Evolutionary conservation across 2,797 vertebrate species (phyloP).

Genomic region (Hybognathus amarus): DNA sequence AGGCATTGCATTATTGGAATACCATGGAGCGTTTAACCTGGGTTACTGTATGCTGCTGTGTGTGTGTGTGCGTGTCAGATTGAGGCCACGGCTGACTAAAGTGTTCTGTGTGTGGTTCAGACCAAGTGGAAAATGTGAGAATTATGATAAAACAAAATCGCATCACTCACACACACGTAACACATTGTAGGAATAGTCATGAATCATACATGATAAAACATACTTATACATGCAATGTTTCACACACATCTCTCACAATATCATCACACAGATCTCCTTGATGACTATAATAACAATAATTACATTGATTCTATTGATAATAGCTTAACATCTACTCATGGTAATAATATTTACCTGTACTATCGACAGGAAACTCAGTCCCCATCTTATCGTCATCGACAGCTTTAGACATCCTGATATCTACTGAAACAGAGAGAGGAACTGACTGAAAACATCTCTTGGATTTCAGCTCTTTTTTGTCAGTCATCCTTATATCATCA

Average conservation of each 20-base stretch:
- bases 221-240: background rate
- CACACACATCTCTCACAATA: background rate
- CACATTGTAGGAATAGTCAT: conserved; percentile 4
- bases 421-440: conserved; percentile 66
- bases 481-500: background rate
- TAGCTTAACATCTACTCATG: background rate
- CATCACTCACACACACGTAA: conserved; percentile 39
- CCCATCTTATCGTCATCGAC: conserved; percentile 85
- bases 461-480: background rate
- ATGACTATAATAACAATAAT: background rate
- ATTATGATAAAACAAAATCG: conserved; percentile 29
- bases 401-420: conserved; percentile 94
- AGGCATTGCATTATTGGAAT: conserved; percentile 59
- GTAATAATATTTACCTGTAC: conserved; percentile 77
- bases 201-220: conserved; percentile 34
- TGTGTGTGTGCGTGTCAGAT: background rate
- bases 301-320: background rate
- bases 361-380: conserved; percentile 83
- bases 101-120: conserved; percentile 50
- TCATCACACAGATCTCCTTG: background rate
- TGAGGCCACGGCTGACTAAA: conserved; percentile 43
- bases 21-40: conserved; percentile 56
- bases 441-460: conserved; percentile 19
- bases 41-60: conserved; percentile 31
- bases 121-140: conserved; percentile 55